Evolutionary conservation across 2,113 vertebrate genomes (phyloP), one percentile per base, ranked within the genome.

Genomic region (Clinocottus analis): DNA sequence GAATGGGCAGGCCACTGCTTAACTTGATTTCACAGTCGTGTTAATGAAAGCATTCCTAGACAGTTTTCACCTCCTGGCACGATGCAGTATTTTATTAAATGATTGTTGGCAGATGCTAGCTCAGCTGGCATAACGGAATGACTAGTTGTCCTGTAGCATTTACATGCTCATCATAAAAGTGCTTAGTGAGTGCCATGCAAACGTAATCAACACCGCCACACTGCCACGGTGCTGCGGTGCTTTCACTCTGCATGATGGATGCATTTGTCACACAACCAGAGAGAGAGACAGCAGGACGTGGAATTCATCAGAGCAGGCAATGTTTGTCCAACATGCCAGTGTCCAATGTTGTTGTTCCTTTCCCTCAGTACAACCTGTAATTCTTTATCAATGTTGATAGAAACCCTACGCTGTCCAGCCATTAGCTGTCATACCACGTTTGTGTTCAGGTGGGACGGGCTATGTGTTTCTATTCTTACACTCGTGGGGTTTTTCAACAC

Each of bases 211-310:
- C 74, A 72, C 53, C 53, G 29, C 33, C 72, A 49, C n/a, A 39
- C 17, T 11, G 7, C 29, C 29, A 17, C 27, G 11, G 21, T 8
- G 27, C 49, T 72, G 77, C 70, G 12, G 35, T 25, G 31, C 41
- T 67, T 73, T 73, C 70, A 51, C 60, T 19, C 58, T 72, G 77
- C n/a, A 2, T 79, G 69, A 79, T 58, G 77, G 61, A 72, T 49
- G 51, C 39, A 25, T 16, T 9, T 12, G 64, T 63, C 49, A 56
- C 39, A 58, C 65, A 17, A 31, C 58, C 51, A 61, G 53, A 16
- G n/a, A 43, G 3, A n/a, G 51, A 77, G 53, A 60, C 80, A 53
- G 66, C 66, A 69, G 65, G 58, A 56, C 47, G 45, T 62, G 64
- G 27, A 72, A 64, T n/a, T 16, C 29, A 79, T 45, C 58, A 41